These are phyloP conservation scores for Saccostrea echinata DNA, from an alignment of 1,140 invertebrate species.

Conservation along the genomic window DNA sequence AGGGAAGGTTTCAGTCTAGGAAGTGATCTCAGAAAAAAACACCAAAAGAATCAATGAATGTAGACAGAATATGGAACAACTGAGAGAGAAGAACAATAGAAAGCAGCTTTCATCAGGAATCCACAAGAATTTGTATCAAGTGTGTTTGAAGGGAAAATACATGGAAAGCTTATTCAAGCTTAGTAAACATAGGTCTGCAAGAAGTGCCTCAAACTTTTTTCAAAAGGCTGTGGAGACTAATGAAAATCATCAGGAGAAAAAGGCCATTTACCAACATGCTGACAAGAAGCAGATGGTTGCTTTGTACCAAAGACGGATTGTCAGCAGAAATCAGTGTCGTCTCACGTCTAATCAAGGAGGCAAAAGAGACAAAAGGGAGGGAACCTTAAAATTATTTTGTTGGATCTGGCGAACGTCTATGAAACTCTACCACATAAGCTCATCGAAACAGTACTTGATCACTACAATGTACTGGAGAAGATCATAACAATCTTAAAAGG, in stretches of 20 bases:
- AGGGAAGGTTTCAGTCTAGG: too few relatives aligned
- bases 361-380: constrained; percentile 42
- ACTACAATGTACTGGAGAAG: constrained; percentile 48
- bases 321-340: neutral
- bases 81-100: too few relatives aligned
- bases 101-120: neutral
- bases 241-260: neutral
- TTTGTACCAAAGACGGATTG: neutral
- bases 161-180: neutral
- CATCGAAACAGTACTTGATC: constrained; percentile 45
- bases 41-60: too few relatives aligned
- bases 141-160: neutral
- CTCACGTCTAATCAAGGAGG: constrained; percentile 23
- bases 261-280: neutral
- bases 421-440: constrained; percentile 57
- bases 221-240: neutral
- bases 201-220: neutral
- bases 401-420: constrained; percentile 61
- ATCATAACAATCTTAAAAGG: constrained; percentile 33
- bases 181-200: too few relatives aligned
- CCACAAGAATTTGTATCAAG: neutral
- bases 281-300: neutral
- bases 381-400: constrained; percentile 58
- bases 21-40: too few relatives aligned
- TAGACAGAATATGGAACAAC: too few relatives aligned